Evolutionary conservation across 92 coral and sea anemone genomes (phyloP).

Genomic region (Palythoa grandis): DNA sequence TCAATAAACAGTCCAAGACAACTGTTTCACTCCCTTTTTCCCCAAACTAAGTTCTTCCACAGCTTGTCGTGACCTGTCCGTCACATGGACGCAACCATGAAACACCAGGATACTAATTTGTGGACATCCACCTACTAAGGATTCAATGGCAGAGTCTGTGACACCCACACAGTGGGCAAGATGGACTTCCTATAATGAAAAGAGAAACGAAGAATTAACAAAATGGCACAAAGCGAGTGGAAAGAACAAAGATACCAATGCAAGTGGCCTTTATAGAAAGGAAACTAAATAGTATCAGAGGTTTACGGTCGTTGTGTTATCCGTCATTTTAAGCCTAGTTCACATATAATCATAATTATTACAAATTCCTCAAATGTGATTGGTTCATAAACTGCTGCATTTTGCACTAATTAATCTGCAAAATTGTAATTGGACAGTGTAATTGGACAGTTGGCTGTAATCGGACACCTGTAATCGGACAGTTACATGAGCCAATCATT

Average conservation of each 20-base stretch:
- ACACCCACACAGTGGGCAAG: conserved; percentile 80
- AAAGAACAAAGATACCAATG: background rate
- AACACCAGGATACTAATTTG: conserved; percentile 80
- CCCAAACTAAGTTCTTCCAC: conserved; percentile 73
- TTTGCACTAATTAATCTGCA: too few species aligned
- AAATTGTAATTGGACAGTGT: too few species aligned
- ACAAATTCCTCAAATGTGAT: too few species aligned
- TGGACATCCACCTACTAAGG: conserved; percentile 76
- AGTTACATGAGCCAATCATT: too few species aligned
- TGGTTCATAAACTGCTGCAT: too few species aligned
- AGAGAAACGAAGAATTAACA: background rate
- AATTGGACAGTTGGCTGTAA: too few species aligned
- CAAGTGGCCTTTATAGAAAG: too few species aligned
- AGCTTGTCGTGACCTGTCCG: conserved; percentile 91
- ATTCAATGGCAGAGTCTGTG: conserved; percentile 74
- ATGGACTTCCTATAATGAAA: conserved; percentile 76
- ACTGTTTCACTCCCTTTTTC: conserved; percentile 72
- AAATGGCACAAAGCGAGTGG: background rate
- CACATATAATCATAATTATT: too few species aligned
- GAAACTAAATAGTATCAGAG: too few species aligned
- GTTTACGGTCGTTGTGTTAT: too few species aligned
- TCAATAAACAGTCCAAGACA: conserved; percentile 95
- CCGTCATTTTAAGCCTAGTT: too few species aligned
- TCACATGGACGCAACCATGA: conserved; percentile 87
- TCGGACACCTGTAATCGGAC: too few species aligned